phyloP scores from a whole-genome alignment of 1,140 invertebrate species.

The Ephestia elutella region DNA sequence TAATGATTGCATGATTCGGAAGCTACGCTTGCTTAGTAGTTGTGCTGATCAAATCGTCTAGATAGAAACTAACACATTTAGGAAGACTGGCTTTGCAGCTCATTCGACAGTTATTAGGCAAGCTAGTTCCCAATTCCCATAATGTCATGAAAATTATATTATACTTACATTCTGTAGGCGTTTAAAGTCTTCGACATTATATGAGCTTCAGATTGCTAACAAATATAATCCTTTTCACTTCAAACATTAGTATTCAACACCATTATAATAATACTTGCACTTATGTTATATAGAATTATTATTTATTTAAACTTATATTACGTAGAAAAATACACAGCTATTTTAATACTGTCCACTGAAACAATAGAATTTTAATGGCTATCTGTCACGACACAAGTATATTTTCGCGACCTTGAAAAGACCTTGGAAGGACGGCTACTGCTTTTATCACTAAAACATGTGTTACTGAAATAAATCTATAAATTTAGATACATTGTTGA shows the following conservation, averaged over 20 bases:
- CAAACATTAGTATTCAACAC: slow-evolving; percentile 20
- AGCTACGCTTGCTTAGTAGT: no score
- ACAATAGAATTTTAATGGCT: slow-evolving; percentile 4
- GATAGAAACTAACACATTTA: no score
- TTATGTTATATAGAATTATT: slow-evolving; percentile 10
- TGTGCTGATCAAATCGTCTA: no score
- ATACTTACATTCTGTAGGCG: slow-evolving; percentile 80
- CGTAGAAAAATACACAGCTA: slow-evolving; percentile 15
- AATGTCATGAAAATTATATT: no score
- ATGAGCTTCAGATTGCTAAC: slow-evolving; percentile 34
- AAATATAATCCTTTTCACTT: slow-evolving; percentile 46
- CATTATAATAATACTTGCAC: slow-evolving; percentile 20
- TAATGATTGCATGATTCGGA: no score
- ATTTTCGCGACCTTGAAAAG: slow-evolving; percentile 21
- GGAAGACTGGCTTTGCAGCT: no score
- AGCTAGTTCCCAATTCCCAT: no score
- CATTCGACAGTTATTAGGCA: no score
- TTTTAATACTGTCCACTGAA: slow-evolving; percentile 26
- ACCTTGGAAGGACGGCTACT: slow-evolving; percentile 2
- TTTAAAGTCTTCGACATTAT: slow-evolving; percentile 80
- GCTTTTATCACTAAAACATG: not conserved
- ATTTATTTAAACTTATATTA: slow-evolving; percentile 10
- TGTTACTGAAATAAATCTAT: not conserved
- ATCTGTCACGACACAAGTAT: slow-evolving; percentile 5
- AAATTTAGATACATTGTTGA: not conserved